A percentile compares a stretch with the other conserved stretches of the same genome.
These are phyloP conservation scores for Drosophila demipolita DNA, from an alignment of 2,888 invertebrate species.

Conservation along the genomic window DNA sequence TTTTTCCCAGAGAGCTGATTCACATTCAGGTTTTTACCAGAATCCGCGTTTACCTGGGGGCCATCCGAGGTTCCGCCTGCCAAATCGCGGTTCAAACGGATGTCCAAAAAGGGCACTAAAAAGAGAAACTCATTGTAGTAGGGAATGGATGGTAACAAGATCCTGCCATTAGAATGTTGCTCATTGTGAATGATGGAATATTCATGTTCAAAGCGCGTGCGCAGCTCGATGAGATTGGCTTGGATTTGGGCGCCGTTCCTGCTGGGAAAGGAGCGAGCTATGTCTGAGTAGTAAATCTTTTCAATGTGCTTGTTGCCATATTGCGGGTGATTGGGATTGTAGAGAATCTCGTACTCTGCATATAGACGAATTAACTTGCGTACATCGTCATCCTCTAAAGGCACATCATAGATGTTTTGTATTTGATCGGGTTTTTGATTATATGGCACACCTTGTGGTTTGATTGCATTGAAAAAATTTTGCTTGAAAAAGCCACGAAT, in stretches of 20 bases:
- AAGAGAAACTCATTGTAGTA: slow-evolving; percentile 64
- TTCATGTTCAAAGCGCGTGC: slow-evolving; percentile 50
- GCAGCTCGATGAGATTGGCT: slow-evolving; percentile 29
- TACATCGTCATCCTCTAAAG: slow-evolving; percentile 30
- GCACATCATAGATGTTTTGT: not conserved
- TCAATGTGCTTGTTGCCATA: slow-evolving; percentile 48
- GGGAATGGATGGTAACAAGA: slow-evolving; percentile 38
- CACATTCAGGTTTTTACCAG: not conserved
- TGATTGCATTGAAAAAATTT: not conserved
- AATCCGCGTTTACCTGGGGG: not conserved
- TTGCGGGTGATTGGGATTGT: slow-evolving; percentile 43
- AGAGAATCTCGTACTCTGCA: slow-evolving; percentile 45
- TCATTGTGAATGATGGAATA: slow-evolving; percentile 43
- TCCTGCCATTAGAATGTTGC: slow-evolving; percentile 7
- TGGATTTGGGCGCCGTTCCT: slow-evolving; percentile 30
- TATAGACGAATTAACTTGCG: slow-evolving; percentile 50
- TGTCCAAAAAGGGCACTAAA: slow-evolving; percentile 43
- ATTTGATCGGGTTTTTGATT: slow-evolving; percentile 1
- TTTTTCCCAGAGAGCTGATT: not conserved
- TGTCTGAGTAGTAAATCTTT: slow-evolving; percentile 49
- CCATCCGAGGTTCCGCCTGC: not conserved
- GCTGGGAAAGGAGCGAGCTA: slow-evolving; percentile 39
- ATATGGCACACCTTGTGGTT: not conserved
- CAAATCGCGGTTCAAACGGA: too few species aligned
- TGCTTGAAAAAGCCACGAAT: slow-evolving; percentile 28